Conservation (phyloP, 2,888 invertebrate genomes). For the Cremastinae sp. region DNA sequence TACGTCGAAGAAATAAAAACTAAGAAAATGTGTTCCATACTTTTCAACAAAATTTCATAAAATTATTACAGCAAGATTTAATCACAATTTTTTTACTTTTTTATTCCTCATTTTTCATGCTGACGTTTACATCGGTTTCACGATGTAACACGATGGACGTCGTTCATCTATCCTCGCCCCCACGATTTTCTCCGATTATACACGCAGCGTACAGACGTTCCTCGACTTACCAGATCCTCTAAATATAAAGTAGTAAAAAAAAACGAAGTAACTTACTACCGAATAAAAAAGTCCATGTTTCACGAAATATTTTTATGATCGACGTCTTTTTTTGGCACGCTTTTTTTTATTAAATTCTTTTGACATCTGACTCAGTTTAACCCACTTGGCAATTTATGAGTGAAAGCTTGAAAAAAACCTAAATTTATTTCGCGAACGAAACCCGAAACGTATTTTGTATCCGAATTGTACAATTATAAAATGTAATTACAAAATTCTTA, state of each 20-base stretch:
- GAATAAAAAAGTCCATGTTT: neutral
- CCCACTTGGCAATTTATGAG: no score
- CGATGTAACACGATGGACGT: slow-evolving; percentile 9
- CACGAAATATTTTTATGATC: neutral
- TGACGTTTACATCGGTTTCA: slow-evolving; percentile 20
- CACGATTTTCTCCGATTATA: slow-evolving; percentile 39
- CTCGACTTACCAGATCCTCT: slow-evolving; percentile 31
- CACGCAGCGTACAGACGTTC: slow-evolving; percentile 24
- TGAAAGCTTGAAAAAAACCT: no score
- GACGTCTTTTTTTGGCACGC: neutral
- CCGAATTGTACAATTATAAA: neutral
- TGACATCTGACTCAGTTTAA: no score
- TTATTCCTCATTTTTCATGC: slow-evolving; percentile 40
- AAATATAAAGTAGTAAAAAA: slow-evolving; percentile 26
- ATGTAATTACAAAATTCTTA: no score
- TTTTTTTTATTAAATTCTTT: no score
- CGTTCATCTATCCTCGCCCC: slow-evolving; percentile 55
- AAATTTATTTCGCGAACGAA: no score
- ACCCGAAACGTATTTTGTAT: neutral
- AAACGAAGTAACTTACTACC: slow-evolving; percentile 1
- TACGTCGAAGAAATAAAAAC: slow-evolving; percentile 31
- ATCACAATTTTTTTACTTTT: neutral
- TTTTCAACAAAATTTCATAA: no score
- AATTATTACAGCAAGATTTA: neutral
- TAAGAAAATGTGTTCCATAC: no score